phyloP scores from a whole-genome alignment of 2,113 vertebrate genomes.

The Coreoperca whiteheadi region DNA sequence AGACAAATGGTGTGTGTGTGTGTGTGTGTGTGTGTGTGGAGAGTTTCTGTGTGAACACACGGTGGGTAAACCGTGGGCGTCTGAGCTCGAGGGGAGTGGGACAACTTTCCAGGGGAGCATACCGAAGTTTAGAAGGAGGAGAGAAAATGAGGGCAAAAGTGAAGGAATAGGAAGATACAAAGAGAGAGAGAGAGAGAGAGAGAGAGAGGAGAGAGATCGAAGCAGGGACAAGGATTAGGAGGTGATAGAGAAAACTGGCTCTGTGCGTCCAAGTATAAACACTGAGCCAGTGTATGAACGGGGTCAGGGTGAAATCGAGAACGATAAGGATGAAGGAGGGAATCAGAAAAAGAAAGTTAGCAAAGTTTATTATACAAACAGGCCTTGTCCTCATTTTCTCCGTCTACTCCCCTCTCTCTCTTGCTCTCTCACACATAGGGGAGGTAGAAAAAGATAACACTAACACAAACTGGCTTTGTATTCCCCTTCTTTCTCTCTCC shows the following conservation, averaged over 20 bases:
- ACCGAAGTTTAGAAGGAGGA: constrained; percentile 34
- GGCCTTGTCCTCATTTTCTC: constrained; percentile 35
- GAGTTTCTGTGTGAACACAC: constrained; percentile 48
- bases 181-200: not conserved
- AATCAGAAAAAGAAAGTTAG: constrained; percentile 22
- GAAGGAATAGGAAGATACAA: constrained; percentile 8
- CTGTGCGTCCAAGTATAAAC: constrained; percentile 47
- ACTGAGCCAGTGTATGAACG: constrained; percentile 20
- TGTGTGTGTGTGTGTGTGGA: not conserved
- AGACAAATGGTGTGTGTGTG: constrained; percentile 39
- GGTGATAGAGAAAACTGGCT: constrained; percentile 28
- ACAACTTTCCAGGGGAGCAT: constrained; percentile 57
- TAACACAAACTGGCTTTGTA: constrained; percentile 42
- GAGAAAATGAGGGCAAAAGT: constrained; percentile 48
- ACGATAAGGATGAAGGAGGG: constrained; percentile 33
- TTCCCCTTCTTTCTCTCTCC: constrained; percentile 3
- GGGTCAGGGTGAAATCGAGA: constrained; percentile 14
- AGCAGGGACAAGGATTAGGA: constrained; percentile 11
- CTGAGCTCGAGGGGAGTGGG: constrained; percentile 42
- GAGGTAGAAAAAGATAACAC: constrained; percentile 47
- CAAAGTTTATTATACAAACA: constrained; percentile 39
- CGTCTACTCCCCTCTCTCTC: not conserved
- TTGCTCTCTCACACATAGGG: not conserved
- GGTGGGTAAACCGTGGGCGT: constrained; percentile 68
- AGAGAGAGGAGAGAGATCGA: not conserved